Evolutionary conservation across 2,888 invertebrate genomes (phyloP).

Genomic region (Ptilodon capucinus): DNA sequence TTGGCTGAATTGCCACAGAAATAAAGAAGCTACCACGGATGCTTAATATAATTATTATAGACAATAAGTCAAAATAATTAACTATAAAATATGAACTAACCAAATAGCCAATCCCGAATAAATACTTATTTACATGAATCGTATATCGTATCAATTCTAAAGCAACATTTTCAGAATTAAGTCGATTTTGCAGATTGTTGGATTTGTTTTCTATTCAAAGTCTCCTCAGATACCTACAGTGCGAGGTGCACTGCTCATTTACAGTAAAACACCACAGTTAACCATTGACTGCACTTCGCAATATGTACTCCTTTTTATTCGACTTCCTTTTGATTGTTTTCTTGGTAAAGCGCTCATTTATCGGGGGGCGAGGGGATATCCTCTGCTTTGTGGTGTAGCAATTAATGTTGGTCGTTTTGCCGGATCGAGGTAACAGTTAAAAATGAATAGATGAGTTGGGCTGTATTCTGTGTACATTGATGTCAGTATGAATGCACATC

Average conservation of each 20-base stretch:
- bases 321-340: slow-evolving; percentile 56
- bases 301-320: slow-evolving; percentile 55
- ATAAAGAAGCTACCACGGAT: too few relatives aligned
- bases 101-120: slow-evolving; percentile 4
- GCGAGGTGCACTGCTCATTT: slow-evolving; percentile 46
- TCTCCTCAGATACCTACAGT: slow-evolving; percentile 36
- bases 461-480: too few relatives aligned
- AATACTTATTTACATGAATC: slow-evolving; percentile 37
- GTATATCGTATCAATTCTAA: slow-evolving; percentile 35
- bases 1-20: too few relatives aligned
- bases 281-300: slow-evolving; percentile 55
- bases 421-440: slow-evolving; percentile 19
- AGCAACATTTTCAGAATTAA: slow-evolving; percentile 42
- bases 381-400: slow-evolving; percentile 38
- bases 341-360: slow-evolving; percentile 53
- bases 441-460: slow-evolving; percentile 8
- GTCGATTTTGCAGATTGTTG: slow-evolving; percentile 61
- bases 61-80: too few relatives aligned
- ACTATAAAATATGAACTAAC: too few relatives aligned
- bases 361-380: slow-evolving; percentile 37
- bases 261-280: slow-evolving; percentile 52
- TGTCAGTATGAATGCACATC: too few relatives aligned
- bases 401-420: slow-evolving; percentile 44
- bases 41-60: too few relatives aligned
- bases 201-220: slow-evolving; percentile 60